Conservation (phyloP, 1,140 invertebrate genomes). For the Bombus vancouverensis region DNA sequence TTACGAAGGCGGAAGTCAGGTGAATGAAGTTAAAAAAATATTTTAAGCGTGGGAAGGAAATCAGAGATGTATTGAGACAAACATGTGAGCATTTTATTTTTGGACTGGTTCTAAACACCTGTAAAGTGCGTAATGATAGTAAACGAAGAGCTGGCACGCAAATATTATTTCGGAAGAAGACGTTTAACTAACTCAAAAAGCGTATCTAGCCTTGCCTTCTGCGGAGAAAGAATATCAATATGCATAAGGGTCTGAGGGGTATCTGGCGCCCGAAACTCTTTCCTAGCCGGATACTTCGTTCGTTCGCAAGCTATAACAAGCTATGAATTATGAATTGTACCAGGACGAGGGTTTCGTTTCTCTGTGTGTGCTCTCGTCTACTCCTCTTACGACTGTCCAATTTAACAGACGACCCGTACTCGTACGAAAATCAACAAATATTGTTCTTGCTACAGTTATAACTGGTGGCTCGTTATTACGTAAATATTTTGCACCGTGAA, state of each 20-base stretch:
- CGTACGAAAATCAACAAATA: conserved; percentile 34
- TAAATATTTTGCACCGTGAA: conserved; percentile 43
- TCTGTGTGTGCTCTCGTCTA: background rate
- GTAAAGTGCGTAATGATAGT: conserved; percentile 46
- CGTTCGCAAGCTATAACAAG: conserved; percentile 52
- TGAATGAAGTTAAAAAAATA: conserved; percentile 12
- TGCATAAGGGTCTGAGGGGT: conserved; percentile 45
- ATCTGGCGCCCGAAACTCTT: background rate
- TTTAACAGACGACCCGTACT: conserved; percentile 13
- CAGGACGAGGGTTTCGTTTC: background rate
- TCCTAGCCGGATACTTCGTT: background rate
- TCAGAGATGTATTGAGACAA: background rate
- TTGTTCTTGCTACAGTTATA: conserved; percentile 28
- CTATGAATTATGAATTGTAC: conserved; percentile 67
- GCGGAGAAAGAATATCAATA: conserved; percentile 54
- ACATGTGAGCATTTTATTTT: background rate
- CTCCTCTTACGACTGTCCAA: conserved; percentile 24
- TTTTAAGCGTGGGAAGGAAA: background rate
- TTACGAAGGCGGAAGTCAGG: background rate
- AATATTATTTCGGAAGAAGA: conserved; percentile 42
- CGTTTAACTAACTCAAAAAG: conserved; percentile 29
- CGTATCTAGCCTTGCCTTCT: conserved; percentile 6
- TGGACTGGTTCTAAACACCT: conserved; percentile 19
- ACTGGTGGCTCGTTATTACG: background rate
- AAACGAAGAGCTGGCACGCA: conserved; percentile 16